Evolutionary conservation across 1,140 invertebrate genomes (phyloP), one percentile per base, ranked within the genome.

Genomic region (Neodiprion virginianus): DNA sequence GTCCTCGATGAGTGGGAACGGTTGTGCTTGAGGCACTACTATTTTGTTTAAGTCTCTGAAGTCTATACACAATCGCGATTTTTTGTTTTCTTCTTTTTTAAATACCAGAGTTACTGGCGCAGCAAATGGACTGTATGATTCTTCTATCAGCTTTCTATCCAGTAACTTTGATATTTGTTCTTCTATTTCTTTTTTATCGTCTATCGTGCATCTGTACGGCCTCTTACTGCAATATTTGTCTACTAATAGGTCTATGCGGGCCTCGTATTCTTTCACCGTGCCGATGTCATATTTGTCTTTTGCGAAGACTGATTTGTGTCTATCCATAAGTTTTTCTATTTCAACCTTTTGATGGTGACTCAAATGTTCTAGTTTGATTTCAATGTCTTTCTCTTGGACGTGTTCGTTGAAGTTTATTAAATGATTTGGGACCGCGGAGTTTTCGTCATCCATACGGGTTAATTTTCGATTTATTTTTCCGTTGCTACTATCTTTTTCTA

Each of bases 111-210:
- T 85, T 48, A 83, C 78, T 53, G 84, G 82, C 49, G 83, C 80
- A 14, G 81, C 79, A 78, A 83, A 87, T 68, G 84, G 82, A 49
- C 81, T 83, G 48, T 81, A 80, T 9, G 85, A 85, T 79, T 86
- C 83, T 77, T 86, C 81, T 67, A 84, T 84, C 61, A 85, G 69
- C 28, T 82, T 78, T 73, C 80, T 78, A 9, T 86, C 69, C 11
- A 86, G 68, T 74, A 86, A 79, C 74, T 84, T 82, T 28, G 75
- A 12, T 67, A 86, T 76, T 80, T 87, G 81, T 65, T 81, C 28
- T 72, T 84, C 82, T 73, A 84, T 85, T 72, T 85, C 83, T 72
- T 78, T 83, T 80, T 82, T 82, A 74, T 87, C 85, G 61, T 81
- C 75, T 10, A 79, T 65, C 0, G 79, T 71, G 66, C 83, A 87